phyloP scores from a whole-genome alignment of 2,113 vertebrate genomes.

The Pipra filicauda region DNA sequence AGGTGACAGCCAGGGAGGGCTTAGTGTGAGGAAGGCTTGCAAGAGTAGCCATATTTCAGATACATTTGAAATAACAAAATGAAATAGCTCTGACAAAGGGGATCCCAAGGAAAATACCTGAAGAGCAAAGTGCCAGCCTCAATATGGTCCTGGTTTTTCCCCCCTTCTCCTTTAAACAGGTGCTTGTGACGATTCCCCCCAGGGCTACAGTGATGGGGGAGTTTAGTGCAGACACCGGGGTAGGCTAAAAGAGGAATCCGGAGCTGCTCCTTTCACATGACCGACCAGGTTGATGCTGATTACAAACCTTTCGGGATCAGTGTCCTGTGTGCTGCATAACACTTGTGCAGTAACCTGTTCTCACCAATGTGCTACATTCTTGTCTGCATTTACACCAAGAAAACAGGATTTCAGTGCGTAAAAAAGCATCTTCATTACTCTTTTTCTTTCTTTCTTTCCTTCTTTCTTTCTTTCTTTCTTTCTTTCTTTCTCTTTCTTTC shows the following conservation, averaged over 20 bases:
- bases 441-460: no score
- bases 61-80: not conserved
- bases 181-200: not conserved
- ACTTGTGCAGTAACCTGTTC: not conserved
- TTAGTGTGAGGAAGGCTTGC: not conserved
- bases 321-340: not conserved
- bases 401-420: not conserved
- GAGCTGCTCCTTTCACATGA: not conserved
- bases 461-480: not conserved
- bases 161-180: fast-evolving
- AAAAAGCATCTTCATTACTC: not conserved
- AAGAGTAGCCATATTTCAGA: not conserved
- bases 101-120: not conserved
- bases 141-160: fast-evolving
- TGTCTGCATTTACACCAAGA: not conserved
- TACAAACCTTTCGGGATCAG: not conserved
- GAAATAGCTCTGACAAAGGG: fast-evolving
- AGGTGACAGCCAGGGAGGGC: not conserved
- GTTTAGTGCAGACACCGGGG: not conserved
- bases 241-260: not conserved
- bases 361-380: not conserved
- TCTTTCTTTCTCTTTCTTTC: no score
- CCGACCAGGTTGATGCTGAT: not conserved
- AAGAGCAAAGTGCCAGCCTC: not conserved
- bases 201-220: not conserved